Conservation (phyloP, 2,888 invertebrate genomes). For the Malacosoma neustria region DNA sequence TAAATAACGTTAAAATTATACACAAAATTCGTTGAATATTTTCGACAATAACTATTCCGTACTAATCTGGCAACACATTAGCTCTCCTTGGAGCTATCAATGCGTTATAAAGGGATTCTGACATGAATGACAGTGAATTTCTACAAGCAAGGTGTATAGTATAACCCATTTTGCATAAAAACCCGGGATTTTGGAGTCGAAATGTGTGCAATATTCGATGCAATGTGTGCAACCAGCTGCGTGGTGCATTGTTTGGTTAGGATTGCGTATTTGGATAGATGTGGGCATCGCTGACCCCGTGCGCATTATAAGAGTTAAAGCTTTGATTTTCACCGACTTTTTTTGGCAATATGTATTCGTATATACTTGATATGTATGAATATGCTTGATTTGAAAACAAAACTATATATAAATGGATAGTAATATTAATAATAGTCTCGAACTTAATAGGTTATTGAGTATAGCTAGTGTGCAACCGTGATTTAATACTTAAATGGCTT, state of each 20-base stretch:
- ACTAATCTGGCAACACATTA: too few relatives aligned
- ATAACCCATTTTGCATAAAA: slow-evolving; percentile 68
- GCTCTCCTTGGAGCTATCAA: too few relatives aligned
- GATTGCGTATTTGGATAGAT: slow-evolving; percentile 38
- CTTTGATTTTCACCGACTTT: slow-evolving; percentile 40
- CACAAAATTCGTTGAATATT: too few relatives aligned
- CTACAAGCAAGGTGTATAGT: slow-evolving; percentile 60
- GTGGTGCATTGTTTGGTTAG: slow-evolving; percentile 56
- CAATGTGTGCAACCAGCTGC: slow-evolving; percentile 64
- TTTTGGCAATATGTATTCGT: slow-evolving; percentile 22
- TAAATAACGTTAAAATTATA: too few relatives aligned
- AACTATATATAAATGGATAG: too few relatives aligned
- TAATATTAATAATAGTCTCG: too few relatives aligned
- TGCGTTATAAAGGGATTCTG: neutral
- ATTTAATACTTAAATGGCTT: too few relatives aligned
- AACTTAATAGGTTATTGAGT: too few relatives aligned
- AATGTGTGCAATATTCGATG: slow-evolving; percentile 48
- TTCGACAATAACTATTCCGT: too few relatives aligned
- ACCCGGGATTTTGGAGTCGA: slow-evolving; percentile 35
- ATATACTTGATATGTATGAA: neutral
- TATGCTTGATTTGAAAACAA: too few relatives aligned
- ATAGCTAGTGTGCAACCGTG: too few relatives aligned
- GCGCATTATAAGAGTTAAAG: slow-evolving; percentile 42
- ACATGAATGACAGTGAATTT: slow-evolving; percentile 40
- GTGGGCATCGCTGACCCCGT: slow-evolving; percentile 34